A percentile compares a stretch with the other conserved stretches of the same genome.
Evolutionary conservation across 2,797 vertebrate species (phyloP).

Genomic region (Gallirallus australis): DNA sequence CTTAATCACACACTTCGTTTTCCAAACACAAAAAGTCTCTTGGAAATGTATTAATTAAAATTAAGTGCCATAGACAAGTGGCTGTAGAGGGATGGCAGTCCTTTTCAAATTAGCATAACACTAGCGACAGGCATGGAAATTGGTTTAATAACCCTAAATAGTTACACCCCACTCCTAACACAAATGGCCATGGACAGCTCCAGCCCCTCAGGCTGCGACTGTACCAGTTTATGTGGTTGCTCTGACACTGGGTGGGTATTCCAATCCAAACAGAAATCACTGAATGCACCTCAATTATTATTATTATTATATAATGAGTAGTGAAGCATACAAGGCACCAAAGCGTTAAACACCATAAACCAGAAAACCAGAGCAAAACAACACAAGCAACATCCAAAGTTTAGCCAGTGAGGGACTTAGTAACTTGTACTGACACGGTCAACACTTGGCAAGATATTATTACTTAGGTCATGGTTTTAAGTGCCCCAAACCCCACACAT

Average conservation of each 20-base stretch:
- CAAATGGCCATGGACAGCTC: conserved; percentile 85
- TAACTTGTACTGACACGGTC: not conserved
- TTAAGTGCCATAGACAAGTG: conserved; percentile 53
- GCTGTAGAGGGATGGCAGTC: conserved; percentile 41
- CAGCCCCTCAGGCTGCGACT: conserved; percentile 78
- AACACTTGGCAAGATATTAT: not conserved
- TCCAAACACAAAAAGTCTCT: conserved; percentile 69
- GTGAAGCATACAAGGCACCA: conserved; percentile 63
- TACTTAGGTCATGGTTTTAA: not conserved
- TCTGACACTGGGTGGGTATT: conserved; percentile 60
- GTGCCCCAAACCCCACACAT: not conserved
- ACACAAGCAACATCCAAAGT: not conserved
- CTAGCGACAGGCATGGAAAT: conserved; percentile 85
- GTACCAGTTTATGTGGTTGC: conserved; percentile 75
- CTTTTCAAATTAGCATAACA: conserved; percentile 77
- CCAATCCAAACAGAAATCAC: conserved; percentile 29
- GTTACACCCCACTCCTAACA: conserved; percentile 76
- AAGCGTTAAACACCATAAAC: not conserved
- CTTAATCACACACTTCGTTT: conserved; percentile 64
- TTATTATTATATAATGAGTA: not conserved
- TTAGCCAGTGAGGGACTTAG: not conserved
- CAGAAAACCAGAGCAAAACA: not conserved
- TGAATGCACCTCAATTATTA: conserved; percentile 27
- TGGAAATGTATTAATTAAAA: conserved; percentile 72
- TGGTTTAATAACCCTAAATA: conserved; percentile 86